Conservation (phyloP, 2,113 vertebrate genomes). For the Ictalurus punctatus region DNA sequence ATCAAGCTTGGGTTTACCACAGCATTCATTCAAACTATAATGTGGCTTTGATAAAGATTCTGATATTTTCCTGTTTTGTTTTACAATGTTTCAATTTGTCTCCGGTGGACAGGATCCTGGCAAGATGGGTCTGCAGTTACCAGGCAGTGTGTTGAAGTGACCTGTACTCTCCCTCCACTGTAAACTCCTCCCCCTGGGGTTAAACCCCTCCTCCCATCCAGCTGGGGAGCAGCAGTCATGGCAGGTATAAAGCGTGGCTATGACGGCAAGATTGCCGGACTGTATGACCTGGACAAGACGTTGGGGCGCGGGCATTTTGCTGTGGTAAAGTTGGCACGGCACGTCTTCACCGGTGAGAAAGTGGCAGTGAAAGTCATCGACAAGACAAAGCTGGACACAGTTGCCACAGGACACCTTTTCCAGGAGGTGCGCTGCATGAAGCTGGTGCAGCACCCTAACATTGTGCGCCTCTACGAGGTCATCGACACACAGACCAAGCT, state of each 20-base stretch:
- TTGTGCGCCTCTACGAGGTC: constrained; percentile 95
- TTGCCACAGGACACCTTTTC: constrained; percentile 95
- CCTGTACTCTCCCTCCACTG: constrained; percentile 2
- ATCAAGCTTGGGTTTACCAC: neutral
- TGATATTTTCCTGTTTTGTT: neutral
- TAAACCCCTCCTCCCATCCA: constrained; percentile 54
- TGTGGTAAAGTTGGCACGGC: constrained; percentile 95
- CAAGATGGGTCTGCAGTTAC: constrained; percentile 37
- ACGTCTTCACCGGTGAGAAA: constrained; percentile 97
- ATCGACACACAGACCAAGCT: constrained; percentile 98
- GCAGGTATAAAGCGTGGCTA: constrained; percentile 97
- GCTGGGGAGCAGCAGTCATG: constrained; percentile 80
- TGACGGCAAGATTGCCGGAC: constrained; percentile 95
- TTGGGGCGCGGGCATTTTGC: constrained; percentile 96
- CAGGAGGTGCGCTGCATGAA: constrained; percentile 99
- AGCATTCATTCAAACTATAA: neutral
- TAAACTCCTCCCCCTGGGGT: constrained; percentile 40
- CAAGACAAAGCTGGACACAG: constrained; percentile 94
- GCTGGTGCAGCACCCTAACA: constrained; percentile 96
- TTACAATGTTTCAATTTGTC: neutral
- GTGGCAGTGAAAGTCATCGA: constrained; percentile 98
- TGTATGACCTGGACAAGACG: constrained; percentile 97
- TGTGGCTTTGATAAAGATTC: neutral
- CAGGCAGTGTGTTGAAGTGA: constrained; percentile 40
- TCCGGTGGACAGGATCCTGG: constrained; percentile 26